phyloP scores from a whole-genome alignment of 2,888 invertebrate genomes.

The Spisula subtruncata region DNA sequence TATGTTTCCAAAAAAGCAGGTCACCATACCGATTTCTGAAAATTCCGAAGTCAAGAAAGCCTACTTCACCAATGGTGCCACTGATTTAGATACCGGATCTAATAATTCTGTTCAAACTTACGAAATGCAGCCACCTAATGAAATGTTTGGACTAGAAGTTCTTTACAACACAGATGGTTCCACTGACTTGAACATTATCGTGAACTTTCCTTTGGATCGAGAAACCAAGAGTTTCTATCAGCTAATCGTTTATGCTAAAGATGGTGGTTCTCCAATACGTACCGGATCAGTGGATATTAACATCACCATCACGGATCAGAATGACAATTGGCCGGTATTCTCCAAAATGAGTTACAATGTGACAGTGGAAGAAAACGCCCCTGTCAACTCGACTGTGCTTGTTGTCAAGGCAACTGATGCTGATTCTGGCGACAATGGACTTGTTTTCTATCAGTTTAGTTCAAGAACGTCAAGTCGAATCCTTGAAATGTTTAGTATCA shows the following conservation, averaged over 20 bases:
- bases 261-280: conserved; percentile 80
- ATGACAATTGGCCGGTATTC: conserved; percentile 82
- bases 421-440: conserved; percentile 94
- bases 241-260: conserved; percentile 80
- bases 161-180: conserved; percentile 74
- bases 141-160: conserved; percentile 79
- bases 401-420: conserved; percentile 93
- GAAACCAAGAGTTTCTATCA: conserved; percentile 81
- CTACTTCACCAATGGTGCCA: conserved; percentile 78
- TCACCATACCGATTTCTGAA: conserved; percentile 78
- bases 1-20: conserved; percentile 72
- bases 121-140: conserved; percentile 76
- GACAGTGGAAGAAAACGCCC: conserved; percentile 78
- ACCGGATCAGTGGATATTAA: conserved; percentile 81
- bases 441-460: conserved; percentile 88
- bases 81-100: conserved; percentile 77
- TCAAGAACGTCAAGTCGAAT: conserved; percentile 76
- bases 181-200: conserved; percentile 79
- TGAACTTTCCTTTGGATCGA: conserved; percentile 81
- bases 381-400: conserved; percentile 75
- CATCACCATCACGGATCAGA: conserved; percentile 82
- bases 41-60: conserved; percentile 73
- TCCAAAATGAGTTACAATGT: conserved; percentile 74
- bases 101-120: conserved; percentile 81
- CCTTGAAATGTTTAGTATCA: conserved; percentile 89